A percentile compares a stretch with the other conserved stretches of the same genome.
Conservation (phyloP, 2,797 vertebrate genomes). For the Myiotriccus ornatus region DNA sequence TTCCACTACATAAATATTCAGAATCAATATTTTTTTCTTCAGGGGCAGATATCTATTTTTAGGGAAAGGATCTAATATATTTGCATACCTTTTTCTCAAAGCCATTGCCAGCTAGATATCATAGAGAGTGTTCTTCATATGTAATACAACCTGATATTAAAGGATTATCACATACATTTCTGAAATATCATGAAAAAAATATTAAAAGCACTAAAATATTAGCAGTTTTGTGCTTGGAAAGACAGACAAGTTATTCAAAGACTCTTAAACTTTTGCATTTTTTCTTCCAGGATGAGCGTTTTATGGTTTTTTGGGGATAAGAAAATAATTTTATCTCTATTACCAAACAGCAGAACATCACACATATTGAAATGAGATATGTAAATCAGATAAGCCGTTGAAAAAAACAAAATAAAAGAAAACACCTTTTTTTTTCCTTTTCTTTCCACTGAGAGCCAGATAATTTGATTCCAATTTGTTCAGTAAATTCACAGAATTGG, state of each 20-base stretch:
- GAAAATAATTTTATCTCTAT: not conserved
- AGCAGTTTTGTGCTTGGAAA: not conserved
- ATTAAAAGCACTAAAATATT: not conserved
- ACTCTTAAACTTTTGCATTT: not conserved
- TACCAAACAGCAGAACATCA: not conserved
- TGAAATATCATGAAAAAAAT: not conserved
- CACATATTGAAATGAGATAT: not conserved
- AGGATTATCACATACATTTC: not conserved
- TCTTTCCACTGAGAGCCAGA: not conserved
- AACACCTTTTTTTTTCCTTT: not conserved
- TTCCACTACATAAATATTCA: not conserved
- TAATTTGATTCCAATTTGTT: not conserved
- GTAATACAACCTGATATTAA: not conserved
- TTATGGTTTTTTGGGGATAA: rapidly evolving
- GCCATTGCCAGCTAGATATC: not conserved
- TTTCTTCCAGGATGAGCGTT: not conserved
- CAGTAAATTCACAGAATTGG: not conserved
- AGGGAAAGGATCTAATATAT: not conserved
- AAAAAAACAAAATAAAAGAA: not conserved
- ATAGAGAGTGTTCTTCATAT: not conserved
- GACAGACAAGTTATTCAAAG: not conserved
- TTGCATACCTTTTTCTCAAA: not conserved
- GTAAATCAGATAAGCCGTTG: not conserved
- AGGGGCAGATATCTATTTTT: not conserved
- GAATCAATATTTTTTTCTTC: not conserved